These are phyloP conservation scores for Smutsia temminckii DNA, from an alignment of 2,797 vertebrate genomes.

Conservation along the genomic window DNA sequence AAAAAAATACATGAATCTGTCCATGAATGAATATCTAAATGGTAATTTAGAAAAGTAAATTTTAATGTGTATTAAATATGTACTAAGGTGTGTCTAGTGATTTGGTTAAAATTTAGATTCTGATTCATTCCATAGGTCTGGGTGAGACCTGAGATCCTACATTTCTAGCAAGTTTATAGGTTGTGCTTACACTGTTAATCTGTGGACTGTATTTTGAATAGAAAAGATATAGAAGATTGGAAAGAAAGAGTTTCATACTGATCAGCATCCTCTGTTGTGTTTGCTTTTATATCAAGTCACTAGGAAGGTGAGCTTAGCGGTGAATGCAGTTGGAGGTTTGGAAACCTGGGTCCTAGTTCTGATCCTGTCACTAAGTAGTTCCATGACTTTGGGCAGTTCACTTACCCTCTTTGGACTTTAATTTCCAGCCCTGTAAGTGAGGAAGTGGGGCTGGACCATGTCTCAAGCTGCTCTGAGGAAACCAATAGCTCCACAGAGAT, in stretches of 20 bases:
- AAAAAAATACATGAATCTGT: not conserved
- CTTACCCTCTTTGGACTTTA: not conserved
- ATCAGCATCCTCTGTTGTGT: not conserved
- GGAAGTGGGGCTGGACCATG: not conserved
- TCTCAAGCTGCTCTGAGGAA: not conserved
- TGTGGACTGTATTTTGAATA: not conserved
- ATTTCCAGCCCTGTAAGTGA: not conserved
- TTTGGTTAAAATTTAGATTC: slow-evolving; percentile 3
- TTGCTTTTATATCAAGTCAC: not conserved
- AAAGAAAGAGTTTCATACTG: not conserved
- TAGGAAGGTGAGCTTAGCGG: not conserved
- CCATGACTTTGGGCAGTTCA: not conserved
- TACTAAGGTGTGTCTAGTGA: not conserved
- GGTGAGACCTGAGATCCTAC: not conserved
- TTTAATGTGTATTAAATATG: not conserved
- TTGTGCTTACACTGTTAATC: not conserved
- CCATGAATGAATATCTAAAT: not conserved
- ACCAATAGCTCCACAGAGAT: not conserved
- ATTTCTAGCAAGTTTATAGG: not conserved
- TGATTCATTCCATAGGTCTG: not conserved
- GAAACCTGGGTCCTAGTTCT: not conserved
- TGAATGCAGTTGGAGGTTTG: not conserved
- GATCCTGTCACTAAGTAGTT: not conserved
- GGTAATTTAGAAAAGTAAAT: slow-evolving; percentile 26
- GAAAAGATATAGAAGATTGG: not conserved